Evolutionary conservation across 2,797 vertebrate genomes (phyloP), one percentile per base, ranked within the genome.

Genomic region (Sphenopsis melanotis): DNA sequence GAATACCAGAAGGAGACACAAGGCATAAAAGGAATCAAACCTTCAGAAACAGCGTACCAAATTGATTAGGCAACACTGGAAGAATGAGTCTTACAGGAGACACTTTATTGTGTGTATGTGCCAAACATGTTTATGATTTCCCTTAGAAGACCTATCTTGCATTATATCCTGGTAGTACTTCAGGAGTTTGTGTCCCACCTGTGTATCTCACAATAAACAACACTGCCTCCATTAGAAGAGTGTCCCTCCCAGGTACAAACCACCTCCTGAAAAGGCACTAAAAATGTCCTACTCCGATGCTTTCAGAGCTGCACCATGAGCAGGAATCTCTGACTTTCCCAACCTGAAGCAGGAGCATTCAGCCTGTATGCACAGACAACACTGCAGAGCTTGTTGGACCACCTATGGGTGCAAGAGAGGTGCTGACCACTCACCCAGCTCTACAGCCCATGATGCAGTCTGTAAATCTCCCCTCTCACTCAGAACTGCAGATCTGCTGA

Each of bases 31-130:
- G 49, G 89, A 84, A 89, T 61, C 36, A 91, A 86, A 83, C 32
- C 42, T 94, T 89, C 68, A 91, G 42, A 93, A 97, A 64, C 82
- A 91, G 34, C 0, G 3, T 72, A 76, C n/a, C 36, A 78, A 82
- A 91, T 57, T 87, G 86, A 86, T 92, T 83, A 86, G 74, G 87
- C 92, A 97, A 94, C 49, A 60, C 53, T 63, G 71, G 36, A 86
- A 79, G 50, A 86, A 92, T 75, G 66, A 76, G 47, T 64, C 47
- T 69, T 82, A 44, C 19, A 61, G 72, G 47, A 92, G 70, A 79
- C 53, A 65, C 39, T 86, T 82, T 41, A 66, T 20, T 30, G 22
- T 75, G 74, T 41, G 18, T 79, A 55, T 57, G 79, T 41, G 72
- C 47, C 69, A 95, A 92, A 92, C 52, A 74, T 15, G 24, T 86